A percentile compares a stretch with the other conserved stretches of the same genome.
phyloP scores from a whole-genome alignment of 2,888 invertebrate species.

The Theretra japonica region DNA sequence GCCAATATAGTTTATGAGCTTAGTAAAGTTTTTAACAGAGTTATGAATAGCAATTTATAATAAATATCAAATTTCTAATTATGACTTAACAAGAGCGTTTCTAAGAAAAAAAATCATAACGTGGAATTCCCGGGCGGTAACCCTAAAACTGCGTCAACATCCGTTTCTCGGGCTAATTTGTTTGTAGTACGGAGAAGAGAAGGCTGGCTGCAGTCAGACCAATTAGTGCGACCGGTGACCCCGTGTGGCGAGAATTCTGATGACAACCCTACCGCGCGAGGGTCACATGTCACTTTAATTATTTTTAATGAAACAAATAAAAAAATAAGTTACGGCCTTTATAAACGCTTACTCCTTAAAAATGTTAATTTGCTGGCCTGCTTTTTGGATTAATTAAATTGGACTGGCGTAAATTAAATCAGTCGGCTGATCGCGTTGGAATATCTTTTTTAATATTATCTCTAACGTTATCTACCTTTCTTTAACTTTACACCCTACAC shows the following conservation, averaged over 20 bases:
- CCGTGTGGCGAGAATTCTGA: constrained; percentile 55
- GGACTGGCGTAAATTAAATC: constrained; percentile 23
- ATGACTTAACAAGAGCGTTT: neutral
- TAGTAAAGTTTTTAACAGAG: neutral
- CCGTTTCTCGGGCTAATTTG: constrained; percentile 73
- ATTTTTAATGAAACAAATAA: constrained; percentile 58
- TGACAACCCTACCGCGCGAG: constrained; percentile 52
- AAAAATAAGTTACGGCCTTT: constrained; percentile 43
- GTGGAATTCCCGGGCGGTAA: constrained; percentile 44
- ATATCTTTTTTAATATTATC: neutral
- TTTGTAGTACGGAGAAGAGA: constrained; percentile 65
- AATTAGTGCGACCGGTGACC: constrained; percentile 67
- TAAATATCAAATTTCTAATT: neutral
- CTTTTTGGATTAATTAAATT: constrained; percentile 31
- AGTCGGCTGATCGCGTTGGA: neutral
- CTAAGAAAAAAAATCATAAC: neutral
- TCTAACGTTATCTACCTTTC: neutral
- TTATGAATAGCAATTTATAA: neutral
- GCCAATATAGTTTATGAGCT: too few relatives aligned
- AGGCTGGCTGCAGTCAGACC: constrained; percentile 58
- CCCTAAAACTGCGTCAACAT: constrained; percentile 59
- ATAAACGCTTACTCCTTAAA: constrained; percentile 30
- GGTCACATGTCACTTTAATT: constrained; percentile 61
- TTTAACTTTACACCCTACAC: neutral
- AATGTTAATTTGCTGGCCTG: constrained; percentile 20